Base-by-base conservation (phyloP, 53 echinoderm and acorn worm genomes). In the Luidia sarsii region DNA sequence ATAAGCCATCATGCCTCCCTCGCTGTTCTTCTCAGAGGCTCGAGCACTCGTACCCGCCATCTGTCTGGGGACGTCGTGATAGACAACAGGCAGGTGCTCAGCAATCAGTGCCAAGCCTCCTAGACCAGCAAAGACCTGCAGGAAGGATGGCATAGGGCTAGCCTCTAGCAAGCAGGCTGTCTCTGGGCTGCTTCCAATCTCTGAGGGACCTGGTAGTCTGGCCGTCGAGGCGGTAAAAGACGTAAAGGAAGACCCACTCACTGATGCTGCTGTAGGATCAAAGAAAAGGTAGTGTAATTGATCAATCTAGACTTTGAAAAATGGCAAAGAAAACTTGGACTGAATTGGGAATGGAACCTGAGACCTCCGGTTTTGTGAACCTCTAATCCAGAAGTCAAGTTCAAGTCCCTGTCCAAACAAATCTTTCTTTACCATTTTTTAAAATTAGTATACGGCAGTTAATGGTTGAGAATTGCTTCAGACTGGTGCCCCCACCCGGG, bases 41-140 rank as follows among this genome's bases (percentile, higher is more conserved):
- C 68, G 24, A 45, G 28, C 33, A 22, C 34, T 48, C 38, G 62
- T 63, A 54, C 41, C 87, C 41, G 62, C 64, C 48, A 36, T 33
- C 22, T 50, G 66, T 59, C 85, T 22, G 0, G 85, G 75, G 21
- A 79, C 75, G 39, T 92, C 89, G 39, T 89, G 89, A 72, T 89
- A 92, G 27, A 87, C 73, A 15, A 94, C 83, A 20, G 99, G 99
- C 20, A 99, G 94, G 82, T 99, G 99, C 61, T 99, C 99, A 5
- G 99, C 99, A 7, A 99, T 90, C 64, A 99, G 89, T 22, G 99
- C 99, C 79, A 99, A 75, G 60, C 99, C 99, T n/a, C 94, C 94
- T 29, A 97, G 81, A 29, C 89, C 84, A 48, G 99, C 99, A 91
- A 97, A 97, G 25, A 97, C 94, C 31, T 97, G 91, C 34, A 97